Evolutionary conservation across 2,888 invertebrate species (phyloP).

Genomic region (Machimus atricapillus): DNA sequence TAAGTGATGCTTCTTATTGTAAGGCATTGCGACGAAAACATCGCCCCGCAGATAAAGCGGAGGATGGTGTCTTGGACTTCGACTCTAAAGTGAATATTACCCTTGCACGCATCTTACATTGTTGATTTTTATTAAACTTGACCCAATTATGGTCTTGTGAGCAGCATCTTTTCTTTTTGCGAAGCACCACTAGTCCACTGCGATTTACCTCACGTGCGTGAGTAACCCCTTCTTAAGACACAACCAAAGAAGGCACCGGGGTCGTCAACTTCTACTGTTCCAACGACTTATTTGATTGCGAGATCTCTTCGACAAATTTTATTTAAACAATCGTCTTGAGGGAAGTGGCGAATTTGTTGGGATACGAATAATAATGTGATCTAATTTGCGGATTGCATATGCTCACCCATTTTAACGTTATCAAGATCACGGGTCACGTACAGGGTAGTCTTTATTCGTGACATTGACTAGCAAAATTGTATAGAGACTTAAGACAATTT

Average conservation of each 20-base stretch:
- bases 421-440: slow-evolving; percentile 10
- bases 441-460: not conserved
- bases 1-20: not conserved
- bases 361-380: not conserved
- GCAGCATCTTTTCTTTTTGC: not conserved
- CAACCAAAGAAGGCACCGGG: not conserved
- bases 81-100: not conserved
- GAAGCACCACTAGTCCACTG: not conserved
- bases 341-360: not conserved
- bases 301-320: not conserved
- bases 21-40: not conserved
- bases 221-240: not conserved
- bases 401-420: slow-evolving; percentile 1
- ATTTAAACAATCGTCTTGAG: not conserved
- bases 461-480: not conserved
- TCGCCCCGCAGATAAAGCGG: not conserved
- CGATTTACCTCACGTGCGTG: not conserved
- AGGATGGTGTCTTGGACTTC: not conserved
- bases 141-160: not conserved
- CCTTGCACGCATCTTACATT: not conserved
- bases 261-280: not conserved
- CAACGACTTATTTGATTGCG: not conserved
- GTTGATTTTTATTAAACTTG: slow-evolving; percentile 12
- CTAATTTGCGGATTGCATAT: not conserved
- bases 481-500: not conserved